phyloP scores from a whole-genome alignment of 1,140 invertebrate genomes.

The Zaprionus lachaisei region DNA sequence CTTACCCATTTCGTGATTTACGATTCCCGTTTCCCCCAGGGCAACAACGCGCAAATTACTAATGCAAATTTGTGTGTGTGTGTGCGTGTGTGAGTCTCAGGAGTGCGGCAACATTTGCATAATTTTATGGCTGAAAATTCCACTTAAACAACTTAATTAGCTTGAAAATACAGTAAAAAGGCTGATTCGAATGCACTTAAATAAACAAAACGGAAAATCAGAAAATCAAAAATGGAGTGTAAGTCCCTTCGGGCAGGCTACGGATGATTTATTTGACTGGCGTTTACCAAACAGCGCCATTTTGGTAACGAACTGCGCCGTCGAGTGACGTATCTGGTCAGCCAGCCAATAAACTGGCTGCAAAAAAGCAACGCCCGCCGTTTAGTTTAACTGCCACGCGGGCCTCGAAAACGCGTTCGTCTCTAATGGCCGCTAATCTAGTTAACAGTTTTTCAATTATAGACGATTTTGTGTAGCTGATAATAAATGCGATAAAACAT shows the following conservation, averaged over 20 bases:
- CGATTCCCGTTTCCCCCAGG: conserved; percentile 43
- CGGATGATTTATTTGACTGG: conserved; percentile 62
- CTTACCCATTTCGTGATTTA: conserved; percentile 72
- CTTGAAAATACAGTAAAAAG: conserved; percentile 61
- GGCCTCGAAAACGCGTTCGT: conserved; percentile 45
- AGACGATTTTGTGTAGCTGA: conserved; percentile 77
- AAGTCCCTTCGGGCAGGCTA: conserved; percentile 68
- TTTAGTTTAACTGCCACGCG: conserved; percentile 13
- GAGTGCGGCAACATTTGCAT: conserved; percentile 65
- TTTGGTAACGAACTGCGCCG: conserved; percentile 46
- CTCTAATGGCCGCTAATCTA: conserved; percentile 79
- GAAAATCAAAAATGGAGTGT: conserved; percentile 67
- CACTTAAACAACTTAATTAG: conserved; percentile 80
- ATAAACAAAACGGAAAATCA: conserved; percentile 58
- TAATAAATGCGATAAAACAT: conserved; percentile 83
- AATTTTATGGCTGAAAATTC: conserved; percentile 79
- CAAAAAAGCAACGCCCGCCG: conserved; percentile 45
- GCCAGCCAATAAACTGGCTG: conserved; percentile 51
- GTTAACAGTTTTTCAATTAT: conserved; percentile 83
- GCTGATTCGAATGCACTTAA: conserved; percentile 76
- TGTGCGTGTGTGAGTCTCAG: conserved; percentile 20
- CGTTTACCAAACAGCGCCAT: conserved; percentile 51
- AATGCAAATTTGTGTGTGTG: conserved; percentile 73
- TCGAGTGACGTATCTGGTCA: conserved; percentile 34
- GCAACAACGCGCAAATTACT: conserved; percentile 67